A percentile compares a stretch with the other conserved stretches of the same genome.
Conservation (phyloP, 2,888 invertebrate genomes). For the Aspidiotus destructor region DNA sequence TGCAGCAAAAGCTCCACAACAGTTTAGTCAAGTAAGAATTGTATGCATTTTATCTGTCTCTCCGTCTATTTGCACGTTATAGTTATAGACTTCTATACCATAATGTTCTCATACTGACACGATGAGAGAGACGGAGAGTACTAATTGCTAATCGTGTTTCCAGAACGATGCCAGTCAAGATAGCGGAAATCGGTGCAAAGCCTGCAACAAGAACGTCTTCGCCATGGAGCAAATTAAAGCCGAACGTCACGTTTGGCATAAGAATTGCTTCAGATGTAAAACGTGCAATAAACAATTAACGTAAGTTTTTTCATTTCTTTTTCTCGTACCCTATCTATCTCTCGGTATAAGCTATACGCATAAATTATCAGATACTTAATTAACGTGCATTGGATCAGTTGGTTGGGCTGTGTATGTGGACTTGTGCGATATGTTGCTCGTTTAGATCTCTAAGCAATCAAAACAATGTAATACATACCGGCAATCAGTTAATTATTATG, state of each 20-base stretch:
- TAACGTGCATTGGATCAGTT: too few species aligned
- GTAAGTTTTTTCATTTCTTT: slow-evolving; percentile 49
- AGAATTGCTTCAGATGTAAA: slow-evolving; percentile 85
- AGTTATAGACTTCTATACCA: too few species aligned
- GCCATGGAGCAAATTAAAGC: slow-evolving; percentile 95
- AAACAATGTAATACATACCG: too few species aligned
- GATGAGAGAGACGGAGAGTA: not conserved
- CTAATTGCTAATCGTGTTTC: slow-evolving; percentile 8
- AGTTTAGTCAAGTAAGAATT: slow-evolving; percentile 30
- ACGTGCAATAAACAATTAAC: slow-evolving; percentile 87
- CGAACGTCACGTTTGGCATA: slow-evolving; percentile 83
- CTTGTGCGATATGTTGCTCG: not conserved
- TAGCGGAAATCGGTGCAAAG: slow-evolving; percentile 51
- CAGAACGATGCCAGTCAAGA: slow-evolving; percentile 33
- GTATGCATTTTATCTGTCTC: too few species aligned
- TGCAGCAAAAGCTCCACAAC: slow-evolving; percentile 46
- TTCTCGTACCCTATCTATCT: not conserved
- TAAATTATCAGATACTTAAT: too few species aligned
- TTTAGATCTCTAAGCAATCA: not conserved
- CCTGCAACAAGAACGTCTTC: slow-evolving; percentile 81
- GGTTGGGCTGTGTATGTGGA: not conserved
- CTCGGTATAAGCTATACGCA: not conserved
- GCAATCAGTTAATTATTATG: too few species aligned
- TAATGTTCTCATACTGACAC: not conserved
- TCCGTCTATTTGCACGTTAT: too few species aligned